phyloP scores from a whole-genome alignment of 2,888 invertebrate genomes.

The Xanthia togata region DNA sequence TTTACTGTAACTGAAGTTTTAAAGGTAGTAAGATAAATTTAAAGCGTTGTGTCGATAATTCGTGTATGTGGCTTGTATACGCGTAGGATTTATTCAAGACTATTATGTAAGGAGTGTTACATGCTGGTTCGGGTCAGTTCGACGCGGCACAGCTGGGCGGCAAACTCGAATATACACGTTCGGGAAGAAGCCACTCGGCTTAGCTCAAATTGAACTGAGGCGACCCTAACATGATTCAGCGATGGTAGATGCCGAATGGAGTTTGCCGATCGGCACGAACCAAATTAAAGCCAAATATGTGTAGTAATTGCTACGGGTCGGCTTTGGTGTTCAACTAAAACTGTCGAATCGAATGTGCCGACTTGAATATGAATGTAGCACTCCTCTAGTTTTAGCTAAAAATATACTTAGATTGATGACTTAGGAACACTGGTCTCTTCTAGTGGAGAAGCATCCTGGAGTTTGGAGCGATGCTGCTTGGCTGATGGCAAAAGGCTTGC shows the following conservation, averaged over 20 bases:
- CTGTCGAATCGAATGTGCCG: not conserved
- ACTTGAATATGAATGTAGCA: not conserved
- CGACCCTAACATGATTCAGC: not conserved
- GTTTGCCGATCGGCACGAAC: not conserved
- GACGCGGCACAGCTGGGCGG: too few relatives aligned
- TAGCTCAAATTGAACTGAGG: not conserved
- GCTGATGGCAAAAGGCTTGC: too few relatives aligned
- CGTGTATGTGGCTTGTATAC: conserved; percentile 20
- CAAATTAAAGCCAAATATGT: not conserved
- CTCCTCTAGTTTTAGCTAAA: not conserved
- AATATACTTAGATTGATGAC: conserved; percentile 20
- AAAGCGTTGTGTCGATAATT: conserved; percentile 9
- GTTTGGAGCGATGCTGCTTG: not conserved
- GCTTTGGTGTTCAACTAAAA: not conserved
- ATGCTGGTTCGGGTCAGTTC: not conserved
- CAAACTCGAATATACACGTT: not conserved
- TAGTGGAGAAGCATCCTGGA: not conserved
- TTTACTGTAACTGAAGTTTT: not conserved
- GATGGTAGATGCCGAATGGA: not conserved
- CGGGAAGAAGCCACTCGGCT: not conserved
- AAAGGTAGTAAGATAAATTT: not conserved
- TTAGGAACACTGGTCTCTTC: not conserved
- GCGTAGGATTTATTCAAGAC: conserved; percentile 18
- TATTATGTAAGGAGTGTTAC: not conserved
- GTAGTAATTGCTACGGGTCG: not conserved